Evolutionary conservation across 2,888 invertebrate genomes (phyloP).

Genomic region (Hirtodrosophila cameraria): DNA sequence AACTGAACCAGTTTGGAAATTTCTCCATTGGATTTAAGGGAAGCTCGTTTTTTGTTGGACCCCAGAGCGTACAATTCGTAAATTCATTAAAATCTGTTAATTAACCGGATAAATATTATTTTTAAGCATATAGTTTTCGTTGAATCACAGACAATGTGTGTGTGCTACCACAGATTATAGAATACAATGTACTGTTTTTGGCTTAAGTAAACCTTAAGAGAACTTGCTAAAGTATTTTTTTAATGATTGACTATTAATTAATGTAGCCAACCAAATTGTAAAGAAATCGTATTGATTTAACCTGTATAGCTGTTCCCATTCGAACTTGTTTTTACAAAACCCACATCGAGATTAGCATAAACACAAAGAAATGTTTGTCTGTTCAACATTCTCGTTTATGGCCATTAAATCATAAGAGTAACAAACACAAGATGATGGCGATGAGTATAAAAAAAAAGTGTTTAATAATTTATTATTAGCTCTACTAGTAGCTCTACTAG

Average conservation of each 20-base stretch:
- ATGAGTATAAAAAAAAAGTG: conserved; percentile 28
- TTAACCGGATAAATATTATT: no score
- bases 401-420: conserved; percentile 29
- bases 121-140: no score
- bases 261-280: no score
- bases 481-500: background rate
- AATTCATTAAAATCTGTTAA: no score
- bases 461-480: conserved; percentile 62
- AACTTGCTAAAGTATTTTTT: no score
- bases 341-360: conserved; percentile 49
- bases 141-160: no score
- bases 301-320: background rate
- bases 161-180: no score
- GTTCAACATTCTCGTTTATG: conserved; percentile 32
- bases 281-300: no score
- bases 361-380: conserved; percentile 30
- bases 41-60: conserved; percentile 4
- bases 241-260: no score
- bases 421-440: conserved; percentile 36
- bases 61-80: conserved; percentile 11
- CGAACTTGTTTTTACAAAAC: background rate
- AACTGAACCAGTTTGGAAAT: background rate
- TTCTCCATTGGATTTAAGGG: conserved; percentile 26
- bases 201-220: no score
- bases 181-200: no score